A percentile compares a stretch with the other conserved stretches of the same genome.
Conservation (phyloP, 2,888 invertebrate species). For the Microdon myrmicae region DNA sequence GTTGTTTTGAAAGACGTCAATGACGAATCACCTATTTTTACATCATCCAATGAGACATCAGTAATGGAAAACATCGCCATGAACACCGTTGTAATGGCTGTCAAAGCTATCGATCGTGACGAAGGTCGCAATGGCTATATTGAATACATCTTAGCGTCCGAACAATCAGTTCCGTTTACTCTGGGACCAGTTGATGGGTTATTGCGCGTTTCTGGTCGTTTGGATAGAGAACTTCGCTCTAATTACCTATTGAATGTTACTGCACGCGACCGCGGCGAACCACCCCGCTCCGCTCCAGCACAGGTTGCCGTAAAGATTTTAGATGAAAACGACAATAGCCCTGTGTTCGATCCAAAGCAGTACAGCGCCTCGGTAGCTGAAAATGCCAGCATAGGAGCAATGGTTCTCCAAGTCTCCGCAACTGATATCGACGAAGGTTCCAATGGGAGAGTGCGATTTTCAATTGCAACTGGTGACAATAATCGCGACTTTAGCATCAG, state of each 20-base stretch:
- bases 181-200: constrained; percentile 89
- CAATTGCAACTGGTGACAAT: constrained; percentile 87
- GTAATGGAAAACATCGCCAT: constrained; percentile 86
- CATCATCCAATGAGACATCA: constrained; percentile 80
- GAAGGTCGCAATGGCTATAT: constrained; percentile 92
- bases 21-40: constrained; percentile 89
- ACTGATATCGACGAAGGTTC: constrained; percentile 88
- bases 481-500: constrained; percentile 92
- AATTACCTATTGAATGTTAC: constrained; percentile 81
- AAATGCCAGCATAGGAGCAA: constrained; percentile 92
- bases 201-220: constrained; percentile 82
- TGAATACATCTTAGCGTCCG: constrained; percentile 78
- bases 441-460: constrained; percentile 92
- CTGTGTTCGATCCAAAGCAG: constrained; percentile 87
- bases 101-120: constrained; percentile 89
- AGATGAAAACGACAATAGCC: constrained; percentile 91
- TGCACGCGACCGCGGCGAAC: constrained; percentile 90
- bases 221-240: constrained; percentile 84
- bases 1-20: constrained; percentile 90
- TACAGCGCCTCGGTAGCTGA: constrained; percentile 91
- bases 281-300: constrained; percentile 77
- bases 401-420: constrained; percentile 88
- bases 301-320: constrained; percentile 79
- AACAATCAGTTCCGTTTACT: constrained; percentile 73
- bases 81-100: constrained; percentile 88